Percentiles rank a stretch among this genome's conserved stretches.
phyloP scores from a whole-genome alignment of 2,113 vertebrate species.

The Daboia siamensis region DNA sequence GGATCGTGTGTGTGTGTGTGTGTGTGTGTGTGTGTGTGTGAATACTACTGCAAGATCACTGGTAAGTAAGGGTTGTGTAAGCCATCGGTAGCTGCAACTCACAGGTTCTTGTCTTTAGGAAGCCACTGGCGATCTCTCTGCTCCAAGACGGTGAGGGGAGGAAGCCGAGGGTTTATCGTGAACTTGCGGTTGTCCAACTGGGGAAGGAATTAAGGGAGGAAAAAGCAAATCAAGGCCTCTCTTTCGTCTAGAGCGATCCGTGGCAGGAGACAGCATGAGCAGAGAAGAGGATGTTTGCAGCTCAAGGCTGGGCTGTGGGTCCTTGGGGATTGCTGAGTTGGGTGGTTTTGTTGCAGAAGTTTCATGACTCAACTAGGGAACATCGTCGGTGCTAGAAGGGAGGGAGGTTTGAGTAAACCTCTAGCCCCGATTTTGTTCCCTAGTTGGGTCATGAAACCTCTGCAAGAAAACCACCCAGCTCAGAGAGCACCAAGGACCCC shows the following conservation, averaged over 20 bases:
- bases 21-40: too few species aligned
- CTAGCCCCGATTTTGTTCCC: too few species aligned
- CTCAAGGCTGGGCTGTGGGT: too few species aligned
- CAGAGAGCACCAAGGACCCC: too few species aligned
- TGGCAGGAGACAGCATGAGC: neutral
- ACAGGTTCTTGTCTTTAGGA: conserved; percentile 90
- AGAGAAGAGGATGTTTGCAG: neutral
- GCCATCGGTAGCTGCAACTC: conserved; percentile 51
- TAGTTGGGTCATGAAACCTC: too few species aligned
- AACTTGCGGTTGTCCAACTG: conserved; percentile 85
- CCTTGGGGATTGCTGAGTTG: too few species aligned
- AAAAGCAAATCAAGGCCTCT: neutral
- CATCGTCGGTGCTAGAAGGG: too few species aligned
- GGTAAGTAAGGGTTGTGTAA: neutral
- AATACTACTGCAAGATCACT: neutral
- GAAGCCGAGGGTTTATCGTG: conserved; percentile 75
- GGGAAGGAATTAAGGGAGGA: neutral
- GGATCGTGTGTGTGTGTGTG: neutral
- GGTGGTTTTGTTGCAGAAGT: too few species aligned
- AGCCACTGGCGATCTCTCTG: conserved; percentile 78
- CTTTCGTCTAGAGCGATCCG: neutral
- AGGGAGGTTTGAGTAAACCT: too few species aligned
- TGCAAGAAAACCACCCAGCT: too few species aligned
- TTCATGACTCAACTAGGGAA: too few species aligned
- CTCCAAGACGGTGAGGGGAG: conserved; percentile 85